Evolutionary conservation across 1,140 invertebrate species (phyloP).

Genomic region (Pseudomyrmex gracilis): DNA sequence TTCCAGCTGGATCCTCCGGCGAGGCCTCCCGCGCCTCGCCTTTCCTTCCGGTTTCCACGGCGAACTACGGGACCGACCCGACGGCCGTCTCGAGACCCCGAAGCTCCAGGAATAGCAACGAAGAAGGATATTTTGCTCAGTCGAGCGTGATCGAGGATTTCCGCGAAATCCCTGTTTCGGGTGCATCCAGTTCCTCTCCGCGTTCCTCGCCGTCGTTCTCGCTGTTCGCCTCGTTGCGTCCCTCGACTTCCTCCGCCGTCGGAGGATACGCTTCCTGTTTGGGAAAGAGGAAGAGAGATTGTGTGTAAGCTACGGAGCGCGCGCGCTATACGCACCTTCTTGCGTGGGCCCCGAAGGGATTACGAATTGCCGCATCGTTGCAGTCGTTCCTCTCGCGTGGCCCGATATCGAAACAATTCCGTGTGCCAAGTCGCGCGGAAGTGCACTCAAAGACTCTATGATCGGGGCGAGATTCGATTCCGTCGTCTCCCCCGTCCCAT

Average conservation of each 20-base stretch:
- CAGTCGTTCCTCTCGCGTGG: constrained; percentile 53
- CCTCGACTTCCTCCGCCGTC: constrained; percentile 14
- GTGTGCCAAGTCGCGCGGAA: constrained; percentile 69
- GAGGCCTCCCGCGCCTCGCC: constrained; percentile 19
- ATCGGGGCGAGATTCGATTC: constrained; percentile 64
- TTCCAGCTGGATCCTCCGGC: constrained; percentile 42
- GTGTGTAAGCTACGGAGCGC: constrained; percentile 42
- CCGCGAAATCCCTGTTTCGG: constrained; percentile 83
- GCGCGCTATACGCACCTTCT: constrained; percentile 63
- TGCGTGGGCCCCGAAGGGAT: constrained; percentile 65
- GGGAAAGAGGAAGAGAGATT: background rate
- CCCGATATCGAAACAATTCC: constrained; percentile 67
- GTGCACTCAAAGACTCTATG: constrained; percentile 71
- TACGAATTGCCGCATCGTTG: constrained; percentile 78
- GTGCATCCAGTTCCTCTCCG: constrained; percentile 71
- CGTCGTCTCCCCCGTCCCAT: background rate
- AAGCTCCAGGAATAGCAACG: constrained; percentile 79
- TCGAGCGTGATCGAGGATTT: constrained; percentile 79
- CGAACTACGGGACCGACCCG: background rate
- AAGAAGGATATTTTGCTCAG: constrained; percentile 82
- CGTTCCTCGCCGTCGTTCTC: constrained; percentile 17
- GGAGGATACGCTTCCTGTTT: constrained; percentile 49
- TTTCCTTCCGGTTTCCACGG: constrained; percentile 20
- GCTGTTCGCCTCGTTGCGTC: constrained; percentile 33
- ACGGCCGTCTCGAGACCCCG: constrained; percentile 61